Evolutionary conservation across 2,888 invertebrate genomes (phyloP).

Genomic region (Apamea sordens): DNA sequence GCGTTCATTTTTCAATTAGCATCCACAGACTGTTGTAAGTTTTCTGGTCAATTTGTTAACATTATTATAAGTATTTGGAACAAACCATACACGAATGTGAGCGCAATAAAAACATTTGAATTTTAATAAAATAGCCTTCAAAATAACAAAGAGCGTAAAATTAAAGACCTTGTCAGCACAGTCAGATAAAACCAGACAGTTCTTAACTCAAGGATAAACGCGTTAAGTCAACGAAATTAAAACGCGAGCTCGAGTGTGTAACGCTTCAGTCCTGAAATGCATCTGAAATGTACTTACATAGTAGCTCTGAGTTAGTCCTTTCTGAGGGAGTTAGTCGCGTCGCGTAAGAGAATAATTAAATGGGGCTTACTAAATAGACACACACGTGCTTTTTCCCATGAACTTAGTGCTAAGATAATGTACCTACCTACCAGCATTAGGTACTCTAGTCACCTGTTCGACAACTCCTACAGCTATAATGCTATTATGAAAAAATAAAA

Average conservation of each 20-base stretch:
- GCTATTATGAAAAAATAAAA: too few species aligned
- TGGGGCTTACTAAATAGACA: constrained; percentile 30
- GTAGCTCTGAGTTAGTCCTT: constrained; percentile 35
- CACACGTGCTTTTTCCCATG: constrained; percentile 21
- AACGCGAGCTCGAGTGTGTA: constrained; percentile 15
- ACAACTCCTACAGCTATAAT: not conserved
- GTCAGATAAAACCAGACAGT: not conserved
- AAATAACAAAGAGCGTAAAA: not conserved
- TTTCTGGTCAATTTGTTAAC: not conserved
- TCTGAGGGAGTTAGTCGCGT: constrained; percentile 18
- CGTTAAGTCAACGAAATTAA: constrained; percentile 43
- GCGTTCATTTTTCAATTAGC: not conserved
- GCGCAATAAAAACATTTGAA: not conserved
- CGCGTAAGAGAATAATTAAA: constrained; percentile 51
- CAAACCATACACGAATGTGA: not conserved
- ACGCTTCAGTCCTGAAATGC: constrained; percentile 33
- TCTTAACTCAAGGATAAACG: not conserved
- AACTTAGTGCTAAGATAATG: constrained; percentile 15
- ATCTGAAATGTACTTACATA: constrained; percentile 35
- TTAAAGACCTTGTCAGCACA: not conserved
- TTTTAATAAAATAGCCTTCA: not conserved
- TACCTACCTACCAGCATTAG: not conserved
- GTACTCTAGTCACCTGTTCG: not conserved
- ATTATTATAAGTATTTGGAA: not conserved
- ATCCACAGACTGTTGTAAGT: not conserved